These are phyloP conservation scores for Nephrotoma flavescens DNA, from an alignment of 2,888 invertebrate species.

Conservation along the genomic window DNA sequence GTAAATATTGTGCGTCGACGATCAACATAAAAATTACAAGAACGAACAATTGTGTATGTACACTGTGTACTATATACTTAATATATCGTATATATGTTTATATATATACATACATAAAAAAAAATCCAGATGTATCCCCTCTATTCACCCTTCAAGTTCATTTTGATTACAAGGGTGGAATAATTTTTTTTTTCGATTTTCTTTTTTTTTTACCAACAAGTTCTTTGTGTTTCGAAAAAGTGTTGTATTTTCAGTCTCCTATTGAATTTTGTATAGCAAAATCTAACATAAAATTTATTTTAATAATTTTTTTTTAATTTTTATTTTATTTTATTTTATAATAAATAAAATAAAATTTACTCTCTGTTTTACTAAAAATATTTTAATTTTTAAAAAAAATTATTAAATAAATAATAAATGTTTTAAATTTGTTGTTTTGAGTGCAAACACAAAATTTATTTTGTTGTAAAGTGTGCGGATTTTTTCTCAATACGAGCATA, in stretches of 20 bases:
- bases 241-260: constrained; percentile 28
- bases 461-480: neutral
- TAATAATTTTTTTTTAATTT: neutral
- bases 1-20: constrained; percentile 5
- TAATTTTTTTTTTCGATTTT: constrained; percentile 2
- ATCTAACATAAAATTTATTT: constrained; percentile 21
- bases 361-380: constrained; percentile 11
- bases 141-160: neutral
- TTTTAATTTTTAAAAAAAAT: constrained; percentile 7
- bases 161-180: constrained; percentile 2
- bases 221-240: constrained; percentile 12
- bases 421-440: neutral
- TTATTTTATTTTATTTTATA: neutral
- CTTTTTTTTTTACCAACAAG: constrained; percentile 12
- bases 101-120: neutral
- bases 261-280: constrained; percentile 35
- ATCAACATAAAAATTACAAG: neutral
- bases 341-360: neutral
- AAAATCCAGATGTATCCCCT: neutral
- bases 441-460: neutral
- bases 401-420: neutral
- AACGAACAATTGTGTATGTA: neutral
- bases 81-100: neutral
- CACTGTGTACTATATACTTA: neutral
- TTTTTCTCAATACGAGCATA: constrained; percentile 1